phyloP scores from a whole-genome alignment of 2,888 invertebrate species.

The Tenthredo amoena region DNA sequence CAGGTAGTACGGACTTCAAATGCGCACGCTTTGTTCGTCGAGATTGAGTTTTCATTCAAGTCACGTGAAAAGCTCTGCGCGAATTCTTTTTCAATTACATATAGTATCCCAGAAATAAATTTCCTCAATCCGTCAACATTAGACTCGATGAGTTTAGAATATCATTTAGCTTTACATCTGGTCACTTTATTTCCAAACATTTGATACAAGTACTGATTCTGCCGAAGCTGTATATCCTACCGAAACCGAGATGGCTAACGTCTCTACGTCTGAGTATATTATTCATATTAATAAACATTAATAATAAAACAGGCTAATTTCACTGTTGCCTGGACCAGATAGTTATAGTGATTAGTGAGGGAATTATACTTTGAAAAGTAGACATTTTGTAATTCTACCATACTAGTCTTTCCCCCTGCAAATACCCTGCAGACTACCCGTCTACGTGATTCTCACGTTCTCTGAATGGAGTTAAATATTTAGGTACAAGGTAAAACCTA shows the following conservation, averaged over 20 bases:
- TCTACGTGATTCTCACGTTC: slow-evolving; percentile 7
- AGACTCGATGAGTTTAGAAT: not conserved
- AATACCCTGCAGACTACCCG: not conserved
- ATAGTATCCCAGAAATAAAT: not conserved
- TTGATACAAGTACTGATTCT: not conserved
- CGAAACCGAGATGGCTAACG: too few relatives aligned
- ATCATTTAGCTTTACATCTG: not conserved
- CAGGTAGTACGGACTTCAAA: slow-evolving; percentile 6
- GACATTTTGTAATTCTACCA: not conserved
- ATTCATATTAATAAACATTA: too few relatives aligned
- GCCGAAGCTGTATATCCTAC: not conserved
- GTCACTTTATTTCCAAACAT: not conserved
- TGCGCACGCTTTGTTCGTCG: not conserved
- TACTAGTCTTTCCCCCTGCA: not conserved
- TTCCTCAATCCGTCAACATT: not conserved
- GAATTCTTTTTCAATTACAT: not conserved
- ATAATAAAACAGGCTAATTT: not conserved
- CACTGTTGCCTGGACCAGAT: not conserved
- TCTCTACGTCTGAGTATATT: not conserved
- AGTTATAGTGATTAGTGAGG: not conserved
- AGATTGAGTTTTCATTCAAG: slow-evolving; percentile 25
- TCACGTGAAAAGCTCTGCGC: not conserved
- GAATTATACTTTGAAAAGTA: not conserved
- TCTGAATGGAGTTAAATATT: slow-evolving; percentile 3
- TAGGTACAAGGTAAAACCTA: not conserved